Evolutionary conservation across 2,888 invertebrate species (phyloP), one percentile per base, ranked within the genome.

Genomic region (Cancer borealis): DNA sequence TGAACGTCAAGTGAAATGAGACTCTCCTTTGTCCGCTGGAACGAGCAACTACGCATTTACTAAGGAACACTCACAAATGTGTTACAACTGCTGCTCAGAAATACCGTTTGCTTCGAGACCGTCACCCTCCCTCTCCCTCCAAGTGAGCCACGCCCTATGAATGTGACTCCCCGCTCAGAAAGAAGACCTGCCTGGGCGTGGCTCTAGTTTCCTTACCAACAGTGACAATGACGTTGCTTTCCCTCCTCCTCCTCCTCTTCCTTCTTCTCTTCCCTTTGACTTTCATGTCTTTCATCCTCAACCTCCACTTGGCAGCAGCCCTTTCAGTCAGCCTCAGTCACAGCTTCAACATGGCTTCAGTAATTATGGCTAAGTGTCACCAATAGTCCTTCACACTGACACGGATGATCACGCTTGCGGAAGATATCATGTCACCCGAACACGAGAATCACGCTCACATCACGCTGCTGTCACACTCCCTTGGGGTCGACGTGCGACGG

Each of bases 1-100:
- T 66, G 66, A 66, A n/a, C n/a, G 66, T n/a, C 21, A n/a, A 66
- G 66, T 66, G n/a, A 66, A 66, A 66, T 66, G 66, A 66, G 66
- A 6, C 17, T 66, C 66, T 66, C 66, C 66, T 66, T 66, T 66
- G 66, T 66, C n/a, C 66, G 66, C n/a, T 21, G n/a, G 66, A 14
- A 66, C 14, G 3, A 17, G 66, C n/a, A n/a, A 14, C 66, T 14
- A 66, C 66, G 66, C 66, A 66, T 66, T 21, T 5, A 66, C 4
- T 66, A 21, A 66, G n/a, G 66, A 66, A n/a, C n/a, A n/a, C 6
- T 66, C 66, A n/a, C 66, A n/a, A n/a, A n/a, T 21, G 66, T n/a
- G 6, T n/a, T 21, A n/a, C n/a, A 3, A n/a, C 66, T 66, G 54
- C n/a, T 4, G n/a, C 1, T 66, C n/a, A n/a, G 66, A n/a, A 21